Percentiles rank a stretch among this genome's conserved stretches.
These are phyloP conservation scores for Hermetia illucens DNA, from an alignment of 1,140 invertebrate genomes.

Conservation along the genomic window DNA sequence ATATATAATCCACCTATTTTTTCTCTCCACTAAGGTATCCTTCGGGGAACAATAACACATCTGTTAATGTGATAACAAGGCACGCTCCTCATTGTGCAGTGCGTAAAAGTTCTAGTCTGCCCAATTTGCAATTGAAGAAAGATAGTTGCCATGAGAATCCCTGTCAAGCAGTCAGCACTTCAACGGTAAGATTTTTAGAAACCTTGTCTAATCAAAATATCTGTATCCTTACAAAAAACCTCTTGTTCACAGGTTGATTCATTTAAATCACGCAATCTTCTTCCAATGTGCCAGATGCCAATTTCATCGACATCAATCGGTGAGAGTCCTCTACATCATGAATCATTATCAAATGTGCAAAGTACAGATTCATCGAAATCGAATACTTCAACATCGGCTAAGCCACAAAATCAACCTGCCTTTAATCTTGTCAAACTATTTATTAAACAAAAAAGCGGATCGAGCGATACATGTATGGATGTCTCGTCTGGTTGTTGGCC, in stretches of 20 bases:
- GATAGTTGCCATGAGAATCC: constrained; percentile 6
- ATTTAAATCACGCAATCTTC: constrained; percentile 21
- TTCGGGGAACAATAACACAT: constrained; percentile 60
- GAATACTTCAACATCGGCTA: constrained; percentile 15
- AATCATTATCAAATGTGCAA: constrained; percentile 3
- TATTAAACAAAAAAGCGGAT: constrained; percentile 71
- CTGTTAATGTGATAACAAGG: constrained; percentile 18
- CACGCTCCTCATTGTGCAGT: constrained; percentile 27
- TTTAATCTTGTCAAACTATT: constrained; percentile 78
- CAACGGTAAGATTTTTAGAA: constrained; percentile 39
- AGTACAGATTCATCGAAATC: not conserved
- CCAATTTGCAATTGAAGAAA: constrained; percentile 40
- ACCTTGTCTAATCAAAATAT: not conserved
- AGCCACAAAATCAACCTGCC: constrained; percentile 27
- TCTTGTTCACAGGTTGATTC: constrained; percentile 40
- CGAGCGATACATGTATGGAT: constrained; percentile 46
- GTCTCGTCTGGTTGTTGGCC: constrained; percentile 48
- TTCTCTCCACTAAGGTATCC: constrained; percentile 44
- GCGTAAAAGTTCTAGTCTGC: constrained; percentile 57
- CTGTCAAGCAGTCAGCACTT: constrained; percentile 37
- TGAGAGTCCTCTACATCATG: constrained; percentile 13
- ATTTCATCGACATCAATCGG: constrained; percentile 11
- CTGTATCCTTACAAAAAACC: constrained; percentile 30
- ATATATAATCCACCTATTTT: too few species aligned
- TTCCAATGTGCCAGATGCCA: constrained; percentile 31